Conservation (phyloP, 2,797 vertebrate genomes). For the Microchirus variegatus region DNA sequence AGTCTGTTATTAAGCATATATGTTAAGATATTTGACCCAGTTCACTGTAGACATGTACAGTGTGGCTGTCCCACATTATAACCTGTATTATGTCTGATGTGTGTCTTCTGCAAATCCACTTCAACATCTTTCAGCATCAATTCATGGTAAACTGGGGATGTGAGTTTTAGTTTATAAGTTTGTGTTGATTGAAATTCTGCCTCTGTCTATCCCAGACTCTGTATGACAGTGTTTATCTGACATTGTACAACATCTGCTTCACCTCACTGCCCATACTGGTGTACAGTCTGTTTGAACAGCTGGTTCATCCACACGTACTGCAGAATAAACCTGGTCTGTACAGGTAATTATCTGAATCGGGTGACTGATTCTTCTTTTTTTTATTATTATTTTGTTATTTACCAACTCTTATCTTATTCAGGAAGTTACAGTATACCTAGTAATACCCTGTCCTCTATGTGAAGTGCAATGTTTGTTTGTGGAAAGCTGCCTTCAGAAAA, state of each 20-base stretch:
- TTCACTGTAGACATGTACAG: too few relatives aligned
- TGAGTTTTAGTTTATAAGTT: constrained; percentile 14
- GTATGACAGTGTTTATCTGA: constrained; percentile 98
- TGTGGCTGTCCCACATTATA: too few relatives aligned
- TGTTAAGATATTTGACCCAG: too few relatives aligned
- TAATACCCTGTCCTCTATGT: too few relatives aligned
- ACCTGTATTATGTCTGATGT: too few relatives aligned
- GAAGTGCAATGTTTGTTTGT: neutral
- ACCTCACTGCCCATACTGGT: constrained; percentile 98
- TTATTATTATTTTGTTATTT: too few relatives aligned
- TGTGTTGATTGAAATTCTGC: constrained; percentile 31
- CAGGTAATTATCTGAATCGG: constrained; percentile 78
- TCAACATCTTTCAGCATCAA: too few relatives aligned
- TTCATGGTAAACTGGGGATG: too few relatives aligned
- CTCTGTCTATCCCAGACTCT: constrained; percentile 85
- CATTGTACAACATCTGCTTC: constrained; percentile 99
- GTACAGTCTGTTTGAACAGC: constrained; percentile 98
- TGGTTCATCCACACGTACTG: constrained; percentile 92
- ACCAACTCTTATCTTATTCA: too few relatives aligned
- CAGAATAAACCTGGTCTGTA: constrained; percentile 94
- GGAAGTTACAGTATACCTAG: too few relatives aligned
- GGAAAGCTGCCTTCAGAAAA: neutral
- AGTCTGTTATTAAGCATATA: too few relatives aligned
- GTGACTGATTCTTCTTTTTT: too few relatives aligned
- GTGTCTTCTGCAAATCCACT: neutral